Evolutionary conservation across 2,888 invertebrate genomes (phyloP).

Genomic region (Heliconius hortense): DNA sequence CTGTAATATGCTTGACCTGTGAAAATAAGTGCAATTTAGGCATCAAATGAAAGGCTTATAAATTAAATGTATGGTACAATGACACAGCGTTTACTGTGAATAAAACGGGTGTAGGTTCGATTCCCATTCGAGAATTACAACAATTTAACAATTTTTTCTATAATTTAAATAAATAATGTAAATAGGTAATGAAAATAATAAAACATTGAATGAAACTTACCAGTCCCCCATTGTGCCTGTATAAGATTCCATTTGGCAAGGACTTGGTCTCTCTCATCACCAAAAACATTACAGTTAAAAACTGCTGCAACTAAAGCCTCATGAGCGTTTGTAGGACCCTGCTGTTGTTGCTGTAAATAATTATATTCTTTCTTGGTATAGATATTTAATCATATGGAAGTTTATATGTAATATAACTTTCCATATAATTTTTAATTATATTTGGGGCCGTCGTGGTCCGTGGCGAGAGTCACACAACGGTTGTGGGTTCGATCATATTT

Average conservation of each 20-base stretch:
- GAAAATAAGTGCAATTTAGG: slow-evolving; percentile 34
- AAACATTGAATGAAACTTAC: slow-evolving; percentile 63
- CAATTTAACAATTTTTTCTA: no score
- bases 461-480: no score
- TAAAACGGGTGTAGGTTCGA: no score
- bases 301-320: slow-evolving; percentile 89
- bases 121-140: no score
- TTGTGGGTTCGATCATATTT: no score
- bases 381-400: no score
- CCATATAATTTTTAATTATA: no score
- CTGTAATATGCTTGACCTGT: slow-evolving; percentile 89
- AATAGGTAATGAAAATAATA: not conserved
- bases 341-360: slow-evolving; percentile 73
- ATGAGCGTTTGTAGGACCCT: slow-evolving; percentile 82
- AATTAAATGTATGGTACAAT: not conserved
- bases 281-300: slow-evolving; percentile 91
- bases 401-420: no score
- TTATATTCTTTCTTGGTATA: not conserved
- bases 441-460: no score
- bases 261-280: slow-evolving; percentile 96
- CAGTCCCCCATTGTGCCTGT: slow-evolving; percentile 94
- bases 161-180: no score
- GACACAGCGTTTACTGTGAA: no score
- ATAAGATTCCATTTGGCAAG: slow-evolving; percentile 97
- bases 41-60: not conserved